phyloP scores from a whole-genome alignment of 2,888 invertebrate genomes.

The Drepana falcataria region DNA sequence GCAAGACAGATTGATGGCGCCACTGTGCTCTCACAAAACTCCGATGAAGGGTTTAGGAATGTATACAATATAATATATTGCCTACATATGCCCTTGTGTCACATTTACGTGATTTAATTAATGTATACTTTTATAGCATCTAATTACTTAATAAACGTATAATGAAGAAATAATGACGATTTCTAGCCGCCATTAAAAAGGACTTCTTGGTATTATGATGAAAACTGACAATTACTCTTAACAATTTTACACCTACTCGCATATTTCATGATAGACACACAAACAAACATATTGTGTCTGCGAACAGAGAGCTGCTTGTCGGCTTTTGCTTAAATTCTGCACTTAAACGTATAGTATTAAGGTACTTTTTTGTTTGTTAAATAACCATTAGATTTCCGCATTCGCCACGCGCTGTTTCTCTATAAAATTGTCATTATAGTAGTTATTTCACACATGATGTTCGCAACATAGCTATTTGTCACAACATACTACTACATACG shows the following conservation, averaged over 20 bases:
- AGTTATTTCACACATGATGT: conserved; percentile 35
- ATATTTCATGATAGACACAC: background rate
- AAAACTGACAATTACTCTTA: background rate
- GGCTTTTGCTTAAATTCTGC: background rate
- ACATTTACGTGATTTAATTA: too few relatives aligned
- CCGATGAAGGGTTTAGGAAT: too few relatives aligned
- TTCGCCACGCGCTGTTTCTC: conserved; percentile 62
- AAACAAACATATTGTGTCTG: background rate
- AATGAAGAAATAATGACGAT: background rate
- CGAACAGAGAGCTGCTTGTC: too few relatives aligned
- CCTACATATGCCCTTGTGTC: too few relatives aligned
- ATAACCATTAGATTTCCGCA: conserved; percentile 23
- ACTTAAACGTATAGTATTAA: conserved; percentile 13
- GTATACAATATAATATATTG: too few relatives aligned
- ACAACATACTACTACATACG: background rate
- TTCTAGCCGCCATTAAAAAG: background rate
- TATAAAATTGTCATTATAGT: conserved; percentile 55
- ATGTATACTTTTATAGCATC: background rate
- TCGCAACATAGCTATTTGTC: conserved; percentile 16
- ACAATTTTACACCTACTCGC: background rate
- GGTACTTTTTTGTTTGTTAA: conserved; percentile 17
- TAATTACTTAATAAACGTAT: background rate
- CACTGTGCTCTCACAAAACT: too few relatives aligned
- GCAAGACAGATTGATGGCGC: too few relatives aligned
- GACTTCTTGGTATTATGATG: background rate